Evolutionary conservation across 92 coral and sea anemone species (phyloP), one percentile per base, ranked within the genome.

Genomic region (Micromussa lordhowensis): DNA sequence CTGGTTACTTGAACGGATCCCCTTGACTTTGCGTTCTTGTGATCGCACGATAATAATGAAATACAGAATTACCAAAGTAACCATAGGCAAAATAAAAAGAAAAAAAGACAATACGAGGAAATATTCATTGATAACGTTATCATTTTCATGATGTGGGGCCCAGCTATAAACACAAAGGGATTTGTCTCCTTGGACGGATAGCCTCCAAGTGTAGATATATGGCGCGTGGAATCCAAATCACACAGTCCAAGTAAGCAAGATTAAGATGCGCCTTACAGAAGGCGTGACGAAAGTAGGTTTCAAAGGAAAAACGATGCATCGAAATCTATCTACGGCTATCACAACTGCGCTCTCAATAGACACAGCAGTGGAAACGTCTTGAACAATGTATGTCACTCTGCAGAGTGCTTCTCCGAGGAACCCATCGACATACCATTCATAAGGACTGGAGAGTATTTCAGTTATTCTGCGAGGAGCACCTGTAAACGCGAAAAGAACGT

Each of bases 291-390:
- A 81, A 11, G 63, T 83, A 12, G 88, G 55, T 61, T 74, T 72
- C 90, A 91, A 82, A 16, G 94, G 94, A 29, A 74, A 83, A 30
- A 91, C 88, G n/a, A 91, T 75, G 31, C 88, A 90, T 29, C 80
- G 88, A 77, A 86, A 91, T 14, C 94, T 85, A 34, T 91, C 91
- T 13, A 79, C 80, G 0, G 91, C 91, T 5, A 91, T 87, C 29
- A 90, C 85, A 22, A 91, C 94, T 34, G 87, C 54, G 10, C 91
- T 91, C 48, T 87, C 80, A 48, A 87, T 78, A 29, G 91, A 91
- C 28, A 91, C 94, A 29, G 91, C 85, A 28, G 88, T 91, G 30
- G 91, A 87, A 1, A 78, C 88, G n/a, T 91, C 94, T 30, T 82
- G 94, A 24, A 88, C 71, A 30, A 78, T 81, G 61, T 87, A 78